Percentiles rank a stretch among this genome's conserved stretches.
These are phyloP conservation scores for Sphaerophoria rueppellii DNA, from an alignment of 2,888 invertebrate genomes.

Conservation along the genomic window DNA sequence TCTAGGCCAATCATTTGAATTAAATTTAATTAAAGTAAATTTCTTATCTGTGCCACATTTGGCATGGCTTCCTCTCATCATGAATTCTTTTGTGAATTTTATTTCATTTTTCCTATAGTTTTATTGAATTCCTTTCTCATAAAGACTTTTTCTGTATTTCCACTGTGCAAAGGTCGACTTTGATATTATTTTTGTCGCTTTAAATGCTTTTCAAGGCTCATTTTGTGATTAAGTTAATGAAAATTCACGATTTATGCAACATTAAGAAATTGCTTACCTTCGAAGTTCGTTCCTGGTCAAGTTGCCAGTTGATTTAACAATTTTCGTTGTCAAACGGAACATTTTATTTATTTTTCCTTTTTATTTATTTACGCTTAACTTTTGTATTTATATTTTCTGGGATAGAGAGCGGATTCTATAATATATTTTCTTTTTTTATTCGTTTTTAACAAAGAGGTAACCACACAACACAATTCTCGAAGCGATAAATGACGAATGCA, in stretches of 20 bases:
- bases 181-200: slow-evolving; percentile 15
- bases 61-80: background rate
- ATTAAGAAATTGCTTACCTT: slow-evolving; percentile 52
- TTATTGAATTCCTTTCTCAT: background rate
- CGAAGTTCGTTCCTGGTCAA: slow-evolving; percentile 63
- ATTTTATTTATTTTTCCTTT: slow-evolving; percentile 17
- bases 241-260: slow-evolving; percentile 24
- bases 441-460: background rate
- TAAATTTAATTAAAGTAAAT: background rate
- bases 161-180: slow-evolving; percentile 22
- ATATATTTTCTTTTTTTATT: background rate
- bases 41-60: background rate
- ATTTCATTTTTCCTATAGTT: too few relatives aligned
- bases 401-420: background rate
- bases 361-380: background rate
- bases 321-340: slow-evolving; percentile 60
- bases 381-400: background rate
- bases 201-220: slow-evolving; percentile 14
- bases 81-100: background rate
- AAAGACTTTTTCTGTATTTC: background rate
- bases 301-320: slow-evolving; percentile 60
- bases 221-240: background rate
- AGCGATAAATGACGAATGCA: slow-evolving; percentile 59
- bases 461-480: slow-evolving; percentile 35
- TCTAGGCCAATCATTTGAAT: background rate